Evolutionary conservation across 2,113 vertebrate species (phyloP).

Genomic region (Guaruba guarouba): DNA sequence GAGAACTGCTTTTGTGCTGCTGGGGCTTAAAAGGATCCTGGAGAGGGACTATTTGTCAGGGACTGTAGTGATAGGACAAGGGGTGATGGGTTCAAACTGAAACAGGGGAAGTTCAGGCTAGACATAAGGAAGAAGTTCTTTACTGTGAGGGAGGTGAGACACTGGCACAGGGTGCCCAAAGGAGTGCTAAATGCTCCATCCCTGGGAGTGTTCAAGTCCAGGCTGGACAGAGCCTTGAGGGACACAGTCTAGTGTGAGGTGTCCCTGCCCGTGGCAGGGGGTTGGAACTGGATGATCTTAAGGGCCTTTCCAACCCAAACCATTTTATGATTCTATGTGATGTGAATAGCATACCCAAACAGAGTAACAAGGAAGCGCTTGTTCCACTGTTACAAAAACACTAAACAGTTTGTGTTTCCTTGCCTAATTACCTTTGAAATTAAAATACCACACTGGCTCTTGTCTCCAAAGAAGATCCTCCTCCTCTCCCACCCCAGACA

Average conservation of each 20-base stretch:
- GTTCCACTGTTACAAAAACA: not conserved
- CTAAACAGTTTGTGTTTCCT: not conserved
- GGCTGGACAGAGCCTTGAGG: not conserved
- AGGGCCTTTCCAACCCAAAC: not conserved
- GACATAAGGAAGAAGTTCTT: not conserved
- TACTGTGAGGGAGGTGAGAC: not conserved
- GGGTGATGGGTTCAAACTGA: not conserved
- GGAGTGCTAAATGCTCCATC: not conserved
- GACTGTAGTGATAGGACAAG: not conserved
- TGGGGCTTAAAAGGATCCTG: not conserved
- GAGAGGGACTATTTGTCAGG: not conserved
- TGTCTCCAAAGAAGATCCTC: not conserved
- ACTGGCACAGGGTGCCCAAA: not conserved
- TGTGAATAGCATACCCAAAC: not conserved
- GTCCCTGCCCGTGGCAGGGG: not conserved
- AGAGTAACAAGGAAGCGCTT: not conserved
- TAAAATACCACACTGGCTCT: not conserved
- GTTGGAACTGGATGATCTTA: not conserved
- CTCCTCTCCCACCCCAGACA: not conserved
- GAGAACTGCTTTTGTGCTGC: not conserved
- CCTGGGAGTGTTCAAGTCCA: not conserved
- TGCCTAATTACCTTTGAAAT: not conserved
- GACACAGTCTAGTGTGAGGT: not conserved
- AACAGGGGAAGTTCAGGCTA: not conserved
- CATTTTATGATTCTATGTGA: not conserved